Evolutionary conservation across 2,113 vertebrate species (phyloP).

Genomic region (Pontoporia blainvillei): DNA sequence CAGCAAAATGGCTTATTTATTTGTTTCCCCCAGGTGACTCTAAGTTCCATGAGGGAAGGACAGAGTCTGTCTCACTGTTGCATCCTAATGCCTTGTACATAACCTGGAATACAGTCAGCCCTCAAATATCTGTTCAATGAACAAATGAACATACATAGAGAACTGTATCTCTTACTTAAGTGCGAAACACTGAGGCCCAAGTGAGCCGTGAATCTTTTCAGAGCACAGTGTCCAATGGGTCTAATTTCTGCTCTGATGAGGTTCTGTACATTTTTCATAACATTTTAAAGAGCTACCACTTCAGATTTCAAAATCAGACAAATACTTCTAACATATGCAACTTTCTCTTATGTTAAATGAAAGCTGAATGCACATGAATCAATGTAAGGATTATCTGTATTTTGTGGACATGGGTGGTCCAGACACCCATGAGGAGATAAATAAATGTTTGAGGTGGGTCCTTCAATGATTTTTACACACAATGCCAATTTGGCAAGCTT

Average conservation of each 20-base stretch:
- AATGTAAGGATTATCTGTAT: slow-evolving; percentile 56
- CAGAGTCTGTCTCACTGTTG: background rate
- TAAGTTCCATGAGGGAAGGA: background rate
- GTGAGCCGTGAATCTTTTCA: background rate
- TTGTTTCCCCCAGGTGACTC: background rate
- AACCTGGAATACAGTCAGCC: background rate
- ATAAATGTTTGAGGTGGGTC: slow-evolving; percentile 77
- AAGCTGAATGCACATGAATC: slow-evolving; percentile 45
- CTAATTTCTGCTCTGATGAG: background rate
- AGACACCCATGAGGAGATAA: slow-evolving; percentile 74
- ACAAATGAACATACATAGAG: background rate
- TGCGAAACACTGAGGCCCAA: background rate
- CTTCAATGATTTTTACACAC: slow-evolving; percentile 69
- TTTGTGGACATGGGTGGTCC: slow-evolving; percentile 72
- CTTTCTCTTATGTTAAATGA: slow-evolving; percentile 42
- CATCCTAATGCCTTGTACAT: background rate
- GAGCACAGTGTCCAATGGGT: background rate
- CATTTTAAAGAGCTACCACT: slow-evolving; percentile 1
- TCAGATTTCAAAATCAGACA: slow-evolving; percentile 43
- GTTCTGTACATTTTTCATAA: slow-evolving; percentile 7
- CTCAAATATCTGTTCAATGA: background rate
- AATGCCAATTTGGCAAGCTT: slow-evolving; percentile 74
- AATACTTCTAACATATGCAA: slow-evolving; percentile 31
- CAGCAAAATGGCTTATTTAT: background rate
- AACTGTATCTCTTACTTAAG: background rate